phyloP scores from a whole-genome alignment of 2,797 vertebrate species.

The Ctenochaetus hawaiiensis region DNA sequence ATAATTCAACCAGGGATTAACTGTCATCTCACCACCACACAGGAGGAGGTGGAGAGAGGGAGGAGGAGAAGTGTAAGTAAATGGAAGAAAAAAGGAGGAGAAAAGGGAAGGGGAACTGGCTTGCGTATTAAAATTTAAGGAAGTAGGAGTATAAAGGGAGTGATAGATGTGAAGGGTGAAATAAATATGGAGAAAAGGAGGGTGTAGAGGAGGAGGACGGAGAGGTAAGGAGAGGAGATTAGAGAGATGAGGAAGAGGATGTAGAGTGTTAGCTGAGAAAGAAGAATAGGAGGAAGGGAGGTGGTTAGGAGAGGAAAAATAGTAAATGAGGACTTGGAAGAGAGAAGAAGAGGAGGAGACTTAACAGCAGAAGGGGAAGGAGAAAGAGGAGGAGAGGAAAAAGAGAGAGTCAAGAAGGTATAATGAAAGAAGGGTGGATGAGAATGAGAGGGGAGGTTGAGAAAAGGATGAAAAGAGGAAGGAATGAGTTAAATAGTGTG shows the following conservation, averaged over 20 bases:
- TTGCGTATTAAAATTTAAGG: neutral
- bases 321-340: neutral
- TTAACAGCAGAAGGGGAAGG: neutral
- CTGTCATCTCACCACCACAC: slow-evolving; percentile 83
- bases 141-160: neutral
- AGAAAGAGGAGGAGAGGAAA: neutral
- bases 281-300: neutral
- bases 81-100: slow-evolving; percentile 48
- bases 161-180: neutral
- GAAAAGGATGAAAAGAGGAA: neutral
- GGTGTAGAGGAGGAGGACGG: neutral
- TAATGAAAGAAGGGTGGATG: neutral
- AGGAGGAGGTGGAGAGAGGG: slow-evolving; percentile 67
- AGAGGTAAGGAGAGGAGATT: neutral
- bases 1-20: slow-evolving; percentile 92
- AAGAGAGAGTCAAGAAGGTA: no score
- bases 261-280: neutral
- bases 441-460: neutral
- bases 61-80: slow-evolving; percentile 54
- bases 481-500: neutral
- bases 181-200: neutral
- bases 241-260: neutral
- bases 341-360: neutral
- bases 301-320: neutral
- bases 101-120: neutral